A percentile compares a stretch with the other conserved stretches of the same genome.
These are phyloP conservation scores for Enteromius treurensis DNA, from an alignment of 2,797 vertebrate genomes.

Conservation along the genomic window DNA sequence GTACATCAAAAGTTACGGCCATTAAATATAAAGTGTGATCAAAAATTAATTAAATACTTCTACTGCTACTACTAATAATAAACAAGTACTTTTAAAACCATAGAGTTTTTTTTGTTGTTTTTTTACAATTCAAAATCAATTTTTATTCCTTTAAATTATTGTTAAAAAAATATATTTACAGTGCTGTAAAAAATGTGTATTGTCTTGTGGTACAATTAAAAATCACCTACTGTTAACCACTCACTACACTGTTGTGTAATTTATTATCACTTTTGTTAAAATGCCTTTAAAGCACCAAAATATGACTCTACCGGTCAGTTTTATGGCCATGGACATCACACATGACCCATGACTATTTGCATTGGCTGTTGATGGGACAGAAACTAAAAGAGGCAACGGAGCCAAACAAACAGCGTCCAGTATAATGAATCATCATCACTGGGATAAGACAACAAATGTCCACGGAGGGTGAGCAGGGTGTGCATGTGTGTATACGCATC, in stretches of 20 bases:
- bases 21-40: too few species aligned
- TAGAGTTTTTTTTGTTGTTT: too few species aligned
- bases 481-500: not conserved
- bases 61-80: too few species aligned
- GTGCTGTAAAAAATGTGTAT: not conserved
- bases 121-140: too few species aligned
- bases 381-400: not conserved
- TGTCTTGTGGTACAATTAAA: not conserved
- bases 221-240: not conserved
- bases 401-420: conserved; percentile 6
- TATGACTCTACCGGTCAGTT: not conserved
- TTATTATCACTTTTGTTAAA: not conserved
- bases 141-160: not conserved
- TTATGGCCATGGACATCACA: not conserved
- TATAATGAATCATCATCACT: conserved; percentile 35
- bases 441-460: conserved; percentile 11
- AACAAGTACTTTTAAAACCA: too few species aligned
- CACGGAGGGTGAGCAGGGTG: not conserved
- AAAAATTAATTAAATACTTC: too few species aligned
- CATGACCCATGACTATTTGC: not conserved
- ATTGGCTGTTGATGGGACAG: not conserved
- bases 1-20: too few species aligned
- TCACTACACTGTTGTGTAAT: not conserved
- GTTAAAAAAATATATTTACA: not conserved
- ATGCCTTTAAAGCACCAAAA: not conserved